Conservation (phyloP, 2,797 vertebrate genomes). For the Falco naumanni region DNA sequence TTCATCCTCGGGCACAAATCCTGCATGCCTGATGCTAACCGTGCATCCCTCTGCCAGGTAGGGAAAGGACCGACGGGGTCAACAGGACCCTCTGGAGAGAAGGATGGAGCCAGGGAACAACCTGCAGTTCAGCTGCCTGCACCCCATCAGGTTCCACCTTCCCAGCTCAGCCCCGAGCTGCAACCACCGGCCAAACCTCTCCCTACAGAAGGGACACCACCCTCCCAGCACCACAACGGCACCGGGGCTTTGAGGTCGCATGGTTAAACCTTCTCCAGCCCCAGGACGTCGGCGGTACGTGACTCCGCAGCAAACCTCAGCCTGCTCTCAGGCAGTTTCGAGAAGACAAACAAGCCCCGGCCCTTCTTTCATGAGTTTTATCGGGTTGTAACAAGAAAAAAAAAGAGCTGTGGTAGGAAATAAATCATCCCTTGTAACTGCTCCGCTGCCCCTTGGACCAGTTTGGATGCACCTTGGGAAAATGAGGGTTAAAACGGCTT, state of each 20-base stretch:
- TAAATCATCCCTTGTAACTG: not conserved
- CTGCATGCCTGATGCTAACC: no score
- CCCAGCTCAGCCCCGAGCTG: not conserved
- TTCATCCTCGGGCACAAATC: not conserved
- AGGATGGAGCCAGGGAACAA: not conserved
- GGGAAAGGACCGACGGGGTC: not conserved
- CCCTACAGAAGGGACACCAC: not conserved
- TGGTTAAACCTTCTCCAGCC: not conserved
- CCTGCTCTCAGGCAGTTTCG: accelerated
- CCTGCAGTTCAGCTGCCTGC: not conserved
- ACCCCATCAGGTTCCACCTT: not conserved
- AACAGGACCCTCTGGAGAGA: not conserved
- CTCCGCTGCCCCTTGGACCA: not conserved
- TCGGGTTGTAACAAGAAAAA: not conserved
- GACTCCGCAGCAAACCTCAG: not conserved
- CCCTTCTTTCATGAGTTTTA: not conserved
- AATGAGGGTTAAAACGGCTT: not conserved
- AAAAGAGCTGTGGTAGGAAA: not conserved
- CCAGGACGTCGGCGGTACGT: not conserved
- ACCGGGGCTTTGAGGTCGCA: not conserved
- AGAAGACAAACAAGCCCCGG: not conserved
- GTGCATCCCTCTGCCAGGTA: no score
- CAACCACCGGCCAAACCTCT: not conserved
- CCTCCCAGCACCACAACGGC: not conserved
- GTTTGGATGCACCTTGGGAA: no score